Evolutionary conservation across 1,140 invertebrate genomes (phyloP).

Genomic region (Leucophenga varia): DNA sequence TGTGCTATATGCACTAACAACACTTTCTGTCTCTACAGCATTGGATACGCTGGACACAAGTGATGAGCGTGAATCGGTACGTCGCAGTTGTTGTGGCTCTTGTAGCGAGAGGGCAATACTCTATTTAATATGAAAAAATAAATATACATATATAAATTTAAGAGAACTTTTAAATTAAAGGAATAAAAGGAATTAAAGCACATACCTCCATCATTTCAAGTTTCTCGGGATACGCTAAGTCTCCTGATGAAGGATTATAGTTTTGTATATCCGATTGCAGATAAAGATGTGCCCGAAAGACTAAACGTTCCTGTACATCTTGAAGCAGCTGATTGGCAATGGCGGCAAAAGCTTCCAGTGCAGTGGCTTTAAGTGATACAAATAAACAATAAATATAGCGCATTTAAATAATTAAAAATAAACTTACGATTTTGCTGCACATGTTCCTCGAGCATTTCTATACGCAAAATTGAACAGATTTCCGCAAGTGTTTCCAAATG

Average conservation of each 20-base stretch:
- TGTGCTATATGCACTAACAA: conserved; percentile 39
- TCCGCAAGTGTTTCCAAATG: conserved; percentile 97
- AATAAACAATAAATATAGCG: not conserved
- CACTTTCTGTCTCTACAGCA: conserved; percentile 42
- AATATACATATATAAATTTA: not conserved
- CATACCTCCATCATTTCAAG: conserved; percentile 92
- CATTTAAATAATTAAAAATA: not conserved
- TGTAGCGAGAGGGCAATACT: conserved; percentile 73
- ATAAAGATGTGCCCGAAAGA: conserved; percentile 94
- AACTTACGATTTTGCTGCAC: conserved; percentile 78
- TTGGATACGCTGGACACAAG: conserved; percentile 66
- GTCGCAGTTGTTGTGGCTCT: conserved; percentile 62
- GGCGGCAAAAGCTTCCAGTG: conserved; percentile 79
- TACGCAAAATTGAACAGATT: conserved; percentile 88
- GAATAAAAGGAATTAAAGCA: not conserved
- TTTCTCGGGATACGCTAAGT: conserved; percentile 97
- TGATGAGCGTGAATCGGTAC: conserved; percentile 69
- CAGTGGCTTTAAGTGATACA: conserved; percentile 56
- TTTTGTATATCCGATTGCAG: conserved; percentile 87
- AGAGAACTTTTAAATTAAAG: not conserved
- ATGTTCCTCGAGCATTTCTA: conserved; percentile 95
- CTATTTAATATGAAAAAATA: conserved; percentile 51
- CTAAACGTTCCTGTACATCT: conserved; percentile 95
- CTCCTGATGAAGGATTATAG: conserved; percentile 88
- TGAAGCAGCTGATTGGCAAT: conserved; percentile 86